phyloP scores from a whole-genome alignment of 2,888 invertebrate species.

The Agriopis leucophaearia region DNA sequence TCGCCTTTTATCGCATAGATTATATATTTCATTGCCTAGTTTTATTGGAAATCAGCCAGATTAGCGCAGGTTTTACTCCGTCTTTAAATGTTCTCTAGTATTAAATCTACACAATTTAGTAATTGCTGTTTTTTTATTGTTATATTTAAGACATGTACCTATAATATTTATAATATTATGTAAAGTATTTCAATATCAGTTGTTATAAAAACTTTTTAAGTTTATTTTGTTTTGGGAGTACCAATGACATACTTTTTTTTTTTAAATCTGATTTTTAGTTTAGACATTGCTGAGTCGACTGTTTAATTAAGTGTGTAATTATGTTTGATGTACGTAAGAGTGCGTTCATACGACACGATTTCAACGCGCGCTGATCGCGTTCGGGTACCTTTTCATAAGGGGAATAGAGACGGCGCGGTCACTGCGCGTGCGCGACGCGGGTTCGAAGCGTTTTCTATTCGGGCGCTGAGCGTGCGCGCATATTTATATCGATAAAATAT shows the following conservation, averaged over 20 bases:
- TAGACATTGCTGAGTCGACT: neutral
- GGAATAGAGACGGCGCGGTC: too few species aligned
- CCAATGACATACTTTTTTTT: neutral
- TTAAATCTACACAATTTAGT: slow-evolving; percentile 23
- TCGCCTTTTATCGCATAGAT: too few species aligned
- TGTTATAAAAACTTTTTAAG: neutral
- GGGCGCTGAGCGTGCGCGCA: too few species aligned
- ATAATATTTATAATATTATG: too few species aligned
- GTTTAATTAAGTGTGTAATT: neutral
- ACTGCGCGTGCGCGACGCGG: too few species aligned
- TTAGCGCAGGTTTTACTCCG: slow-evolving; percentile 64
- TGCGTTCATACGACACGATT: too few species aligned
- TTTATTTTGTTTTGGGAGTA: neutral
- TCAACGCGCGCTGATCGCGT: too few species aligned
- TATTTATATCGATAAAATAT: too few species aligned
- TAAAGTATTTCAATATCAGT: neutral
- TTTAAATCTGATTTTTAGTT: neutral
- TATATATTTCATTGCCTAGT: neutral
- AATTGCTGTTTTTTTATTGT: slow-evolving; percentile 2
- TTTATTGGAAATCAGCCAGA: slow-evolving; percentile 8
- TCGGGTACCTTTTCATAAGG: too few species aligned
- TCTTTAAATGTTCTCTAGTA: slow-evolving; percentile 53
- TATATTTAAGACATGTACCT: neutral
- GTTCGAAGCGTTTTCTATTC: too few species aligned
- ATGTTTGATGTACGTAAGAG: neutral